Conservation (phyloP, 2,797 vertebrate species). For the Coilia nasus region DNA sequence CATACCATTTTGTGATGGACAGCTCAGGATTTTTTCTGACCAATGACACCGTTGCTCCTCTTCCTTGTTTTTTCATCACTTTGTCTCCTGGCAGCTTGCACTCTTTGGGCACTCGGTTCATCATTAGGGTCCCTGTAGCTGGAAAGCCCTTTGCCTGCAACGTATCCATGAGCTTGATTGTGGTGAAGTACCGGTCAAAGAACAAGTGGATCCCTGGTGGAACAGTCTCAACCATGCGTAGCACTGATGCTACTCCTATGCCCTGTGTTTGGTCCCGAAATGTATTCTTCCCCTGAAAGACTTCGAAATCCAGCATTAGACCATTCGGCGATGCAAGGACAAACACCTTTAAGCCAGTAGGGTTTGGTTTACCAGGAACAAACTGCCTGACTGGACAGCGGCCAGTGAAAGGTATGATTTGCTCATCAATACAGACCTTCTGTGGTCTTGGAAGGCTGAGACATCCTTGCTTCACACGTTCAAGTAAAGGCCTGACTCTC, state of each 20-base stretch:
- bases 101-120: too few relatives aligned
- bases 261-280: slow-evolving; percentile 29
- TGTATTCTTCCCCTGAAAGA: slow-evolving; percentile 46
- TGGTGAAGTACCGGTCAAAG: slow-evolving; percentile 36
- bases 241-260: slow-evolving; percentile 37
- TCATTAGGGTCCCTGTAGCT: slow-evolving; percentile 43
- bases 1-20: too few relatives aligned
- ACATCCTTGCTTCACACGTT: slow-evolving; percentile 35
- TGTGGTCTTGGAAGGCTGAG: slow-evolving; percentile 32
- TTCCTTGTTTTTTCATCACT: too few relatives aligned
- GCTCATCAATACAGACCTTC: slow-evolving; percentile 45
- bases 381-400: slow-evolving; percentile 36
- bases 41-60: too few relatives aligned
- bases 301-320: slow-evolving; percentile 50
- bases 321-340: slow-evolving; percentile 49
- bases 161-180: slow-evolving; percentile 15
- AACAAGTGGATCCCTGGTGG: slow-evolving; percentile 40
- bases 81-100: too few relatives aligned
- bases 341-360: slow-evolving; percentile 50
- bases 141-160: slow-evolving; percentile 39
- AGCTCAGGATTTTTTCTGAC: too few relatives aligned
- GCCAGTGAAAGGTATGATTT: slow-evolving; percentile 54
- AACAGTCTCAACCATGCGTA: slow-evolving; percentile 39
- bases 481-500: slow-evolving; percentile 47
- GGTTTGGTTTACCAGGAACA: slow-evolving; percentile 46